Evolutionary conservation across 1,140 invertebrate species (phyloP).

Genomic region (Berghia stephanieae): DNA sequence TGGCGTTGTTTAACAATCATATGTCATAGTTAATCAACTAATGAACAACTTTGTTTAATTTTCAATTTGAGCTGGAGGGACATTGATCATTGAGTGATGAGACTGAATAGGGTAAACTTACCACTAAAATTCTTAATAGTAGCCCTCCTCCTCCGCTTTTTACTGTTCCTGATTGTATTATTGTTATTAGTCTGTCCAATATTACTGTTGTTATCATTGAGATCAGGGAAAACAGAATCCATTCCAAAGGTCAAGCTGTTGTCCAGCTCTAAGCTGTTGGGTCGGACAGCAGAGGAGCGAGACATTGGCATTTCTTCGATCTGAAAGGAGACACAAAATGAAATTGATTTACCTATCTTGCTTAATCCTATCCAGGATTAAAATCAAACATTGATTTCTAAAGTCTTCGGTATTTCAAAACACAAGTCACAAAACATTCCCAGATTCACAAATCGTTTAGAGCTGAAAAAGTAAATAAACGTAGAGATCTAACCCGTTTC

Average conservation of each 20-base stretch:
- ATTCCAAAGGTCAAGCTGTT: constrained; percentile 53
- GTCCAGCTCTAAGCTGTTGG: constrained; percentile 55
- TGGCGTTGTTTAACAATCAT: no score
- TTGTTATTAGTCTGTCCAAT: constrained; percentile 32
- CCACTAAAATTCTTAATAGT: constrained; percentile 61
- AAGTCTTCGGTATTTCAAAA: no score
- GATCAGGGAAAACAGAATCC: constrained; percentile 48
- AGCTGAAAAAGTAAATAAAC: no score
- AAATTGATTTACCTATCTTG: not conserved
- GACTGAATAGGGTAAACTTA: constrained; percentile 32
- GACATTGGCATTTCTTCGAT: constrained; percentile 50
- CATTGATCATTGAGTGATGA: not conserved
- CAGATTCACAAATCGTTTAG: no score
- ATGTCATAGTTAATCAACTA: no score
- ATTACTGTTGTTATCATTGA: constrained; percentile 47
- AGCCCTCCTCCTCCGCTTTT: constrained; percentile 58
- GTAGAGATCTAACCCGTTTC: no score
- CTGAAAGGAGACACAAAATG: constrained; percentile 34
- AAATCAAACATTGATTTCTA: not conserved
- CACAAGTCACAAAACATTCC: no score
- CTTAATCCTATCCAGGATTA: not conserved
- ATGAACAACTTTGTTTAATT: no score
- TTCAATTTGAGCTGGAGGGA: not conserved
- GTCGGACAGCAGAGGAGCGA: constrained; percentile 47
- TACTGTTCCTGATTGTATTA: constrained; percentile 37